These are phyloP conservation scores for Drosophila tristis DNA, from an alignment of 1,140 invertebrate species.

Conservation along the genomic window DNA sequence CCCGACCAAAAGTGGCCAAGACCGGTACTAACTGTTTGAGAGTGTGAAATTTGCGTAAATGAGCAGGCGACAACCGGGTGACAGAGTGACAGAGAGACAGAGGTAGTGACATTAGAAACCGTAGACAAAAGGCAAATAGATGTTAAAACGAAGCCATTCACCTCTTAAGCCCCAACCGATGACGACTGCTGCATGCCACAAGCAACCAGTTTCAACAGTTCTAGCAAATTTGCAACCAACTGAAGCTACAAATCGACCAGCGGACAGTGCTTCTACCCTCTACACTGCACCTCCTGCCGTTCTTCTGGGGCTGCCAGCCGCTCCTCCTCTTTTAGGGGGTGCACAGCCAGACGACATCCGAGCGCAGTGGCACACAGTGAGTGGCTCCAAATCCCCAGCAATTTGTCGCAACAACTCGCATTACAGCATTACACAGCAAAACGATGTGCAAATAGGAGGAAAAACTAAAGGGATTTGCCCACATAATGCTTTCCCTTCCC, in stretches of 20 bases:
- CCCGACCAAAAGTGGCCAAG: conserved; percentile 27
- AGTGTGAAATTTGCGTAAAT: conserved; percentile 69
- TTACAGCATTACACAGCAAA: conserved; percentile 67
- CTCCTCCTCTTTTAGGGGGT: background rate
- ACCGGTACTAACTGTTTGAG: conserved; percentile 22
- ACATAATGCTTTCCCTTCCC: conserved; percentile 51
- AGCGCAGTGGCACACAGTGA: conserved; percentile 7
- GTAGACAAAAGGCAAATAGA: conserved; percentile 21
- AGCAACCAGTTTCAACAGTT: conserved; percentile 50
- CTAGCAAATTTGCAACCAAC: conserved; percentile 23
- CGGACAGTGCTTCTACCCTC: conserved; percentile 2
- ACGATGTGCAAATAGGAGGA: conserved; percentile 74
- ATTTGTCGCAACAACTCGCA: conserved; percentile 79
- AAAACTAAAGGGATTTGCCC: conserved; percentile 72
- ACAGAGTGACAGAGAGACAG: conserved; percentile 7
- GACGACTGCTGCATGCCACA: conserved; percentile 9
- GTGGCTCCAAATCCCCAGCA: conserved; percentile 71
- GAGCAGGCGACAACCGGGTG: conserved; percentile 14
- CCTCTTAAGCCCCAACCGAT: conserved; percentile 49
- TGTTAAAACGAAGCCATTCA: conserved; percentile 57
- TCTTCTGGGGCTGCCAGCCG: too few relatives aligned
- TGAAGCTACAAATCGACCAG: conserved; percentile 57
- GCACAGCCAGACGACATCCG: conserved; percentile 15
- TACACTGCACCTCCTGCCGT: background rate
- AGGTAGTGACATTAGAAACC: background rate